Percentiles rank a stretch among this genome's conserved stretches.
Evolutionary conservation across 2,797 vertebrate species (phyloP).

Genomic region (Salmo trutta): DNA sequence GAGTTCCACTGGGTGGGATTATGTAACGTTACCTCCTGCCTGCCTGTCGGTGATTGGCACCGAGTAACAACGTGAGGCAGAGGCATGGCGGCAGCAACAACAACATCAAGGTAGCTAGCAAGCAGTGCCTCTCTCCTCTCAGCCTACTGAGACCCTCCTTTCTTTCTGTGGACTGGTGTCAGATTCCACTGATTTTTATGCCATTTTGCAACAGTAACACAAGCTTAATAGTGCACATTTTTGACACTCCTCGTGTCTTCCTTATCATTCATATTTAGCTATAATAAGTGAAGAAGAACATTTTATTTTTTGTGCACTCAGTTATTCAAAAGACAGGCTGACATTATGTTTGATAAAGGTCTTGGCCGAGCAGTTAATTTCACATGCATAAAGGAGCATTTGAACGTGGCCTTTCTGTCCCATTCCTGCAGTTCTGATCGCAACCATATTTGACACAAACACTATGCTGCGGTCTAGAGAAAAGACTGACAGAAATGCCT

Average conservation of each 20-base stretch:
- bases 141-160: neutral
- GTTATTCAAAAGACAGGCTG: slow-evolving; percentile 26
- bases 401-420: slow-evolving; percentile 40
- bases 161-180: no score
- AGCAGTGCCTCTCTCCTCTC: no score
- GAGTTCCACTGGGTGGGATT: slow-evolving; percentile 31
- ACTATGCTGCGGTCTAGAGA: slow-evolving; percentile 11
- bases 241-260: neutral
- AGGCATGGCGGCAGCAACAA: slow-evolving; percentile 28
- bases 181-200: slow-evolving; percentile 11
- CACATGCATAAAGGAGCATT: slow-evolving; percentile 12
- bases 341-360: slow-evolving; percentile 29
- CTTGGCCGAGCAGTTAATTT: slow-evolving; percentile 1
- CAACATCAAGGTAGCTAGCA: neutral
- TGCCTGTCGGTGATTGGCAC: slow-evolving; percentile 50
- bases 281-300: neutral
- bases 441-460: slow-evolving; percentile 12
- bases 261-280: neutral
- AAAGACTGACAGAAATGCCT: slow-evolving; percentile 24
- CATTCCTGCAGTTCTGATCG: slow-evolving; percentile 18
- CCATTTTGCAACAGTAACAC: neutral
- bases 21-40: slow-evolving; percentile 57
- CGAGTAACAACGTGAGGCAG: slow-evolving; percentile 32
- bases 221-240: neutral
- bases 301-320: slow-evolving; percentile 1